Percentiles rank a stretch among this genome's conserved stretches.
Conservation (phyloP, 2,113 vertebrate genomes). For the Megalops atlanticus region DNA sequence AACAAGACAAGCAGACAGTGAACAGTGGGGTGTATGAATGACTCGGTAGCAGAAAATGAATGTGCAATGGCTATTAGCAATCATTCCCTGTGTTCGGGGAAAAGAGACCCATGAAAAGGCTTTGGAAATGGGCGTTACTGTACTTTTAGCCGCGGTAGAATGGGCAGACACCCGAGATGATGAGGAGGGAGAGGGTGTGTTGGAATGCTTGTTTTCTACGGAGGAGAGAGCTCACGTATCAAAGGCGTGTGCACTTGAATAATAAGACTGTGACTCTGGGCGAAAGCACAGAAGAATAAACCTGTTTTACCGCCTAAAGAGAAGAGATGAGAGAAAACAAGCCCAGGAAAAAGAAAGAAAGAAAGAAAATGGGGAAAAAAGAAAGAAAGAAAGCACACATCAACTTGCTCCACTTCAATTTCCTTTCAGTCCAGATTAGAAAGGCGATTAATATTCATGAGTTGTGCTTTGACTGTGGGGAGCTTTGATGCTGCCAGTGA, state of each 20-base stretch:
- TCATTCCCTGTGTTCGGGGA: background rate
- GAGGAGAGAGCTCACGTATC: background rate
- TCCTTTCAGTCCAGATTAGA: conserved; percentile 54
- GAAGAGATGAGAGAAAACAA: background rate
- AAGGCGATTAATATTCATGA: conserved; percentile 48
- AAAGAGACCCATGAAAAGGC: background rate
- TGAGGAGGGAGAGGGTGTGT: background rate
- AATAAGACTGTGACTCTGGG: background rate
- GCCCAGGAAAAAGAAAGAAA: background rate
- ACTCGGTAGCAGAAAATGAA: too few relatives aligned
- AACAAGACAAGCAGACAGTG: too few relatives aligned
- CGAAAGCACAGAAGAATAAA: background rate
- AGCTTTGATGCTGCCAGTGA: conserved; percentile 56
- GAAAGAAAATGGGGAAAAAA: background rate
- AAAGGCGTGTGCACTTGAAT: background rate
- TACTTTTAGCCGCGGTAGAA: background rate
- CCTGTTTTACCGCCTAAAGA: background rate
- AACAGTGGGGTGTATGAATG: too few relatives aligned
- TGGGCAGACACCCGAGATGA: background rate
- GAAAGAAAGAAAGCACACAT: background rate
- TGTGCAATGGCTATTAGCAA: too few relatives aligned
- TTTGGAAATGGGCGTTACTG: background rate
- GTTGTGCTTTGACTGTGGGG: background rate
- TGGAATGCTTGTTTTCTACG: background rate
- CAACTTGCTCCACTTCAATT: background rate